Evolutionary conservation across 2,888 invertebrate species (phyloP).

Genomic region (Laothoe populi): DNA sequence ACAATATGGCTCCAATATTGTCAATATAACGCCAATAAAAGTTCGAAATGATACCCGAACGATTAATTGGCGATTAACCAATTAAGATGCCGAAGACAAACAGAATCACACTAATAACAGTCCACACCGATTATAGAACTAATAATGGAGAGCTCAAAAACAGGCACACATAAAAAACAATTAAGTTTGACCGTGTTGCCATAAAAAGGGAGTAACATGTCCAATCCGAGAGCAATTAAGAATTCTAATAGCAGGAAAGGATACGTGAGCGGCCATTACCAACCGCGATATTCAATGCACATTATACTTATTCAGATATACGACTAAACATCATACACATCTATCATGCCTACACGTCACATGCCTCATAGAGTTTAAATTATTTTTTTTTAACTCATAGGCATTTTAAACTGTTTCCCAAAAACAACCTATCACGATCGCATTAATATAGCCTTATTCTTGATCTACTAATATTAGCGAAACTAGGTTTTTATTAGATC

Average conservation of each 20-base stretch:
- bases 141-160: conserved; percentile 64
- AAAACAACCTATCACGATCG: too few relatives aligned
- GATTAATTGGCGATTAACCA: conserved; percentile 57
- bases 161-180: conserved; percentile 82
- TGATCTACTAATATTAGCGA: too few relatives aligned
- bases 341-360: not conserved
- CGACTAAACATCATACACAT: not conserved
- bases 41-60: conserved; percentile 41
- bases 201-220: conserved; percentile 79
- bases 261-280: conserved; percentile 55
- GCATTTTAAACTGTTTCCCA: too few relatives aligned
- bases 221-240: conserved; percentile 80
- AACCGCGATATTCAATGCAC: conserved; percentile 9
- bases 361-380: not conserved
- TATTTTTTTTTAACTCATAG: too few relatives aligned
- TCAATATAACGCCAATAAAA: conserved; percentile 21
- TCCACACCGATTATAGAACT: conserved; percentile 73
- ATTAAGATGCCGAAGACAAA: conserved; percentile 69
- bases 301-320: conserved; percentile 17
- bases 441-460: too few relatives aligned
- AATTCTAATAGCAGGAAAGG: conserved; percentile 79
- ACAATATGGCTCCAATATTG: conserved; percentile 3
- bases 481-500: too few relatives aligned
- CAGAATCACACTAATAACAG: conserved; percentile 63
- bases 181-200: conserved; percentile 81